phyloP scores from a whole-genome alignment of 2,888 invertebrate genomes.

The Drosophila melanocephala region DNA sequence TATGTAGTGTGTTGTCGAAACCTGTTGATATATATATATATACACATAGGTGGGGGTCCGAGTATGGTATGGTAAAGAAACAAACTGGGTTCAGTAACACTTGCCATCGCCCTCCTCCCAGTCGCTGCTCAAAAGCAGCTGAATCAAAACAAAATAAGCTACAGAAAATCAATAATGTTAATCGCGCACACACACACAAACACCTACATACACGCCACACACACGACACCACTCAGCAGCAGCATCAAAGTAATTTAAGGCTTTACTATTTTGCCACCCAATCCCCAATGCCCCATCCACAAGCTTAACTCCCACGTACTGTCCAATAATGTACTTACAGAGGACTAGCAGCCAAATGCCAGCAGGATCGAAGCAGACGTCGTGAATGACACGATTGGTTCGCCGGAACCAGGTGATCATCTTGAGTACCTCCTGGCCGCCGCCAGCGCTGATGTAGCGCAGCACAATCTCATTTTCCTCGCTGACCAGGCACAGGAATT shows the following conservation, averaged over 20 bases:
- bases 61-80: slow-evolving; percentile 9
- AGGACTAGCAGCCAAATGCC: slow-evolving; percentile 87
- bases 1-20: slow-evolving; percentile 85
- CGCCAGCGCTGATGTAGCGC: slow-evolving; percentile 81
- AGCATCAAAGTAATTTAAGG: slow-evolving; percentile 62
- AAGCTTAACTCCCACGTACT: not conserved
- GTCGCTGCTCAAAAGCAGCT: not conserved
- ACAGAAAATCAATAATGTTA: slow-evolving; percentile 74
- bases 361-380: slow-evolving; percentile 93
- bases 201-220: slow-evolving; percentile 3
- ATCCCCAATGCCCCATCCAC: not conserved
- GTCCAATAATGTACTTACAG: slow-evolving; percentile 80
- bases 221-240: slow-evolving; percentile 19
- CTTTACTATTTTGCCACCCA: slow-evolving; percentile 28
- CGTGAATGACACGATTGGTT: slow-evolving; percentile 86
- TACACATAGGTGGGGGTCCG: not conserved
- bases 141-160: slow-evolving; percentile 69
- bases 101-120: slow-evolving; percentile 10
- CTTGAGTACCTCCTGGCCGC: slow-evolving; percentile 83
- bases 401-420: slow-evolving; percentile 85
- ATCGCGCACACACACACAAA: slow-evolving; percentile 41
- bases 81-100: slow-evolving; percentile 48
- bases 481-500: slow-evolving; percentile 84
- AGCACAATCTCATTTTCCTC: slow-evolving; percentile 85
- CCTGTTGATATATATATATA: slow-evolving; percentile 73